Evolutionary conservation across 2,888 invertebrate genomes (phyloP).

Genomic region (Lamproptera curius): DNA sequence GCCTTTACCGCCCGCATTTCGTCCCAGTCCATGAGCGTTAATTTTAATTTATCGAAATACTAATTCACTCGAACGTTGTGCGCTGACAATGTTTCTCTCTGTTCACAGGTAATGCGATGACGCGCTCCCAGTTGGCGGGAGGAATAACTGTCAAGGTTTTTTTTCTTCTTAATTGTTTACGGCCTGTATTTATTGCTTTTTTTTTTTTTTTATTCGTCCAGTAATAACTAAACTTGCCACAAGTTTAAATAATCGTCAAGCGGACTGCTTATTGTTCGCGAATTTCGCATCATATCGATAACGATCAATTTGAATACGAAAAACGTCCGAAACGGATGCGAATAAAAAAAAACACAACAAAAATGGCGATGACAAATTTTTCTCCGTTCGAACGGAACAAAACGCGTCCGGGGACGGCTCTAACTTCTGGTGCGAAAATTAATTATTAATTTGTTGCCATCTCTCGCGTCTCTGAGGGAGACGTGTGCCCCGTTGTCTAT

Average conservation of each 20-base stretch:
- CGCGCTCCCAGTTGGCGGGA: conserved; percentile 3
- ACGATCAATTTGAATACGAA: conserved; percentile 5
- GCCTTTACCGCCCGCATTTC: conserved; percentile 53
- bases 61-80: conserved; percentile 8
- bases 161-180: background rate
- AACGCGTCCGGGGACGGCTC: conserved; percentile 60
- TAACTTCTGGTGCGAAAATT: conserved; percentile 63
- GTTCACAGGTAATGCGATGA: conserved; percentile 24
- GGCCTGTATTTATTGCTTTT: background rate
- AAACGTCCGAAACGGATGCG: conserved; percentile 24
- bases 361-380: conserved; percentile 50
- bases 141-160: conserved; percentile 5
- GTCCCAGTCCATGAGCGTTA: conserved; percentile 9
- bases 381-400: conserved; percentile 58
- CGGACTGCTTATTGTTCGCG: background rate
- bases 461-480: conserved; percentile 50
- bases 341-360: conserved; percentile 39
- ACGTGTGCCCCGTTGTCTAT: conserved; percentile 49
- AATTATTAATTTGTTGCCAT: conserved; percentile 73
- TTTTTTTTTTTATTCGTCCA: background rate
- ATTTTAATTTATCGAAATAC: conserved; percentile 21
- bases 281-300: background rate
- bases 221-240: background rate
- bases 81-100: conserved; percentile 8
- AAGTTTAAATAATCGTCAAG: background rate